These are phyloP conservation scores for Cephus pygmeus DNA, from an alignment of 2,888 invertebrate genomes.

Conservation along the genomic window DNA sequence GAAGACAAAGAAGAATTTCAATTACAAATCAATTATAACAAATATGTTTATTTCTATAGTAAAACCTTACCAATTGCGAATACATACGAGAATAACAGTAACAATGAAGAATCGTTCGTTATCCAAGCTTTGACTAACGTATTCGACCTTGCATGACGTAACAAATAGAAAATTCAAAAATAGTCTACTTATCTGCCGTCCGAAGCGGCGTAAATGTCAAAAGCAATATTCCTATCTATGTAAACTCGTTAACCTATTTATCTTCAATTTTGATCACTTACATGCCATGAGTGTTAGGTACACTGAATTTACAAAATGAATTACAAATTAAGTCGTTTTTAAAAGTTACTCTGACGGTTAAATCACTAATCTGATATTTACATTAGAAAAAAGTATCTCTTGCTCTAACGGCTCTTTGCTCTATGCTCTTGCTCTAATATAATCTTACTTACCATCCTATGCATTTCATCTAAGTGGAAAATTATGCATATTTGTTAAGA, in stretches of 20 bases:
- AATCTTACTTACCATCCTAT: not conserved
- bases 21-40: not conserved
- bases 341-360: not conserved
- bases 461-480: not conserved
- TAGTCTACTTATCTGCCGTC: not conserved
- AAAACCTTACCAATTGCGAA: not conserved
- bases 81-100: not conserved
- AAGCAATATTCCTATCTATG: not conserved
- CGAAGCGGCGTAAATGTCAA: not conserved
- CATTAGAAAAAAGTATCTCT: not conserved
- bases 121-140: not conserved
- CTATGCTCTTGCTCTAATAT: no score
- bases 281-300: not conserved
- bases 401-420: not conserved
- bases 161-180: not conserved
- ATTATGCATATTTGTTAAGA: not conserved
- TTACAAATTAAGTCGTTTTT: not conserved
- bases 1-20: conserved; percentile 33
- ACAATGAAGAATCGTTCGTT: not conserved
- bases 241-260: not conserved
- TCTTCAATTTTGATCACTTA: not conserved
- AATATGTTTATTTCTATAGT: not conserved
- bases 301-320: not conserved
- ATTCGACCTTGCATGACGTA: not conserved
- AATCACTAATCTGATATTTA: not conserved